A percentile compares a stretch with the other conserved stretches of the same genome.
Evolutionary conservation across 2,888 invertebrate genomes (phyloP).

Genomic region (Nemoura dubitans): DNA sequence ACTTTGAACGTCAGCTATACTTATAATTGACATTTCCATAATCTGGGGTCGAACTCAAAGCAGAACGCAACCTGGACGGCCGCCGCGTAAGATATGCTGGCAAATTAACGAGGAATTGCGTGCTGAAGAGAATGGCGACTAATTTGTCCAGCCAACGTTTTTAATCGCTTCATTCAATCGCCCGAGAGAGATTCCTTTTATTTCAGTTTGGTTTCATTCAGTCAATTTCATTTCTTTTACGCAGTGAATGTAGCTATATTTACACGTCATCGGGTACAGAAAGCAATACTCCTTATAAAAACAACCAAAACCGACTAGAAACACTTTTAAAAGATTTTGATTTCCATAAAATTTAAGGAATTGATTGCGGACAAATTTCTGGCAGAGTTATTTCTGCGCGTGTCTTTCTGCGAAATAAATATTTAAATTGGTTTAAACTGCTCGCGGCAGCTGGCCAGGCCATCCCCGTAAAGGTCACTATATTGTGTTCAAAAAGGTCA

Average conservation of each 20-base stretch:
- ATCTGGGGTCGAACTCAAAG: neutral
- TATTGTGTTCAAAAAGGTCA: conserved; percentile 22
- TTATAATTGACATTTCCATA: conserved; percentile 12
- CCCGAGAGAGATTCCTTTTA: neutral
- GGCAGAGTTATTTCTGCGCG: no score
- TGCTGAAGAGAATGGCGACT: neutral
- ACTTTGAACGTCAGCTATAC: neutral
- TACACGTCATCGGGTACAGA: no score
- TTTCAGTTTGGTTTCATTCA: neutral
- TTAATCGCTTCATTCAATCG: neutral
- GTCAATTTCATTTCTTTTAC: neutral
- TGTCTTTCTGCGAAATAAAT: conserved; percentile 7
- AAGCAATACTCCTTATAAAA: no score
- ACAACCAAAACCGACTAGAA: no score
- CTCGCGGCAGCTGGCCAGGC: neutral
- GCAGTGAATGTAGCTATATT: no score
- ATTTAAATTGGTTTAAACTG: neutral
- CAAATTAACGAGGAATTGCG: neutral
- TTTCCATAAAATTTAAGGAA: no score
- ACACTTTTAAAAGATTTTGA: no score
- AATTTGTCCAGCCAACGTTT: neutral
- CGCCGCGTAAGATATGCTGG: neutral
- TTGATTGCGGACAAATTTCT: no score
- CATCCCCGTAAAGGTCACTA: conserved; percentile 26
- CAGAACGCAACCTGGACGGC: neutral